Evolutionary conservation across 2,888 invertebrate genomes (phyloP).

Genomic region (Allolobophora icterica): DNA sequence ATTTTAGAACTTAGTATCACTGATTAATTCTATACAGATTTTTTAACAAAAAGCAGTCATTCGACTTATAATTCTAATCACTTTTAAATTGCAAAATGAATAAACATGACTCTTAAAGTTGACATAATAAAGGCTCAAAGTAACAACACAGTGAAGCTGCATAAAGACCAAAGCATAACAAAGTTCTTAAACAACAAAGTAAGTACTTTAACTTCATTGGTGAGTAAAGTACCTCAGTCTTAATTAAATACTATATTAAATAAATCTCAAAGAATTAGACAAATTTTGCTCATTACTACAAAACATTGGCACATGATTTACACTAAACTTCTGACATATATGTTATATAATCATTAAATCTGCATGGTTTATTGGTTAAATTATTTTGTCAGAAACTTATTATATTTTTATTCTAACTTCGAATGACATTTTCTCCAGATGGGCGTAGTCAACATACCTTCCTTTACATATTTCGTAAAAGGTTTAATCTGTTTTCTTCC

Average conservation of each 20-base stretch:
- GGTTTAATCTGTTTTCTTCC: conserved; percentile 5
- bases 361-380: background rate
- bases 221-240: background rate
- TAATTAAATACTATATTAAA: background rate
- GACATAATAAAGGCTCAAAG: background rate
- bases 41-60: no score
- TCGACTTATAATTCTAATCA: no score
- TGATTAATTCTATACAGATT: background rate
- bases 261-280: background rate
- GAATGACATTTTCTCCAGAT: background rate
- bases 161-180: background rate
- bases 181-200: background rate
- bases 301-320: background rate
- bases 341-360: background rate
- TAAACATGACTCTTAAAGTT: no score
- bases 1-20: background rate
- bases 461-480: background rate
- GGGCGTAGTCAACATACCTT: background rate
- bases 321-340: background rate
- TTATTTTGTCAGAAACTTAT: background rate
- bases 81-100: no score
- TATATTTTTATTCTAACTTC: background rate
- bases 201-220: background rate
- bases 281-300: background rate
- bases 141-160: background rate